Base-by-base conservation (phyloP, 2,888 invertebrate genomes). In the Germaria angustata region DNA sequence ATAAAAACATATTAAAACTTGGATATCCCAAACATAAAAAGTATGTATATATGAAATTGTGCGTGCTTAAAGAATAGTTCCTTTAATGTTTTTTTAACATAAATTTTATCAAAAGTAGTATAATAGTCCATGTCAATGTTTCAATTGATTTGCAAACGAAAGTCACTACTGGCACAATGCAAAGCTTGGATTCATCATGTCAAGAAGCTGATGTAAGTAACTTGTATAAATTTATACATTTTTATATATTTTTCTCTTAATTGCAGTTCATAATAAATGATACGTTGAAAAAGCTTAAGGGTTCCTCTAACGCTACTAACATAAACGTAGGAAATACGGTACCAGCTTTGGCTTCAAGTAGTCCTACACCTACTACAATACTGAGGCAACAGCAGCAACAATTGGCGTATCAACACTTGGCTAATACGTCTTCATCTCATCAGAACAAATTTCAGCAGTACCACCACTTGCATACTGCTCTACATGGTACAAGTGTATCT, bases 161-260 rank as follows among this genome's bases (percentile, higher is more conserved):
- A 87, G 86, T 86, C 88, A 87, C 89, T 87, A 89, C 88, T 87
- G 88, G 89, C 93, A 93, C 92, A 92, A 93, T 93, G 93, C 93
- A 93, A 93, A 93, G 93, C 92, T 92, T 93, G 92, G 93, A 93
- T 92, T 93, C 93, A 91, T 93, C 93, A 92, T 93, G 93, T 92
- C 93, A 93, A 92, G 93, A 93, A 93, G 93, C 93, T 92, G 93
- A 93, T 92, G 93, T 93, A 91, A 92, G 93, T 86, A 39, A 7
- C 15, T 46, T 59, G 44, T 49, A 20, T 1, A 15, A 68, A 24
- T 53, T 20, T 17, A 57, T 15, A 36, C 8, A 39, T 15, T 17
- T 28, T 61, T 17, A 39, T 17, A 49, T 6, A 24, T 13, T n/a
- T 17, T 69, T 57, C 71, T 44, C 9, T 53, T 36, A 63, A 4